Evolutionary conservation across 2,888 invertebrate genomes (phyloP).

Genomic region (Diaphora mendica): DNA sequence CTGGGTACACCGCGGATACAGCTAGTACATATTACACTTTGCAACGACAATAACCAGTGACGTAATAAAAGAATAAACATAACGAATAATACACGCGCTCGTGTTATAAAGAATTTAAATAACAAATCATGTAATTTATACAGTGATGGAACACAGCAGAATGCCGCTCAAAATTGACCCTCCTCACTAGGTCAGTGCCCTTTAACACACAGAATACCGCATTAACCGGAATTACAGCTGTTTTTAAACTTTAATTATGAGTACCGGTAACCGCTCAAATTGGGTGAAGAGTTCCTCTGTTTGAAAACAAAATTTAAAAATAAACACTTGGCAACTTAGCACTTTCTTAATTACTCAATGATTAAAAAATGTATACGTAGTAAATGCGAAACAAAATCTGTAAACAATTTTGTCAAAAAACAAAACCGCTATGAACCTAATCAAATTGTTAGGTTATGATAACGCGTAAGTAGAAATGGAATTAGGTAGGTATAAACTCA

Average conservation of each 20-base stretch:
- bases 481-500: neutral
- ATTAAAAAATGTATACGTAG: neutral
- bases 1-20: no score
- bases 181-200: neutral
- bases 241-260: neutral
- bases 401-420: neutral
- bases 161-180: slow-evolving; percentile 1
- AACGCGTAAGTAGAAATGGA: neutral
- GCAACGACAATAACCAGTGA: neutral
- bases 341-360: neutral
- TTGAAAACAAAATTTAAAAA: neutral
- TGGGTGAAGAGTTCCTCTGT: neutral
- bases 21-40: no score
- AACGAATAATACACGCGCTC: neutral
- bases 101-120: neutral
- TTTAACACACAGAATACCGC: neutral
- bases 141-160: neutral
- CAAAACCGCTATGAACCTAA: neutral
- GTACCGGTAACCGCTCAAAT: neutral
- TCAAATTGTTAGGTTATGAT: neutral
- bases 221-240: slow-evolving; percentile 1
- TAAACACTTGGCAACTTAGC: neutral
- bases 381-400: neutral
- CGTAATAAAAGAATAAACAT: neutral
- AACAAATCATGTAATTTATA: neutral